Conservation (phyloP, 2,888 invertebrate species). For the Eledona agricola region DNA sequence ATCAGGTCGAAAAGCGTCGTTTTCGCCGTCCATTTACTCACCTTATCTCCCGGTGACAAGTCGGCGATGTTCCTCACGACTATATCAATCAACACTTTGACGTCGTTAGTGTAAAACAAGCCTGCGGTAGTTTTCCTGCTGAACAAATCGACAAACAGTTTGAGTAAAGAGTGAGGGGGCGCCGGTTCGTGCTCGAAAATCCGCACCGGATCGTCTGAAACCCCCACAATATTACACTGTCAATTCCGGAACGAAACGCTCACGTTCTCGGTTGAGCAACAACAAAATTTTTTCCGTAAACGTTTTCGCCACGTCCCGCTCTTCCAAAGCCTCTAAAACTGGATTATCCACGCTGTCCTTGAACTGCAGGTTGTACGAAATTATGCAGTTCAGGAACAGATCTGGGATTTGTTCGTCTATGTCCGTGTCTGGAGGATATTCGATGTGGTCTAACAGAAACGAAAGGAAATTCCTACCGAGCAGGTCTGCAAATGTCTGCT, state of each 20-base stretch:
- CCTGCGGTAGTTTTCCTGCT: conserved; percentile 80
- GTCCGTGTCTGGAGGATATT: conserved; percentile 80
- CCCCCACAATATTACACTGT: conserved; percentile 6
- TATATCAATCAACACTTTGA: conserved; percentile 93
- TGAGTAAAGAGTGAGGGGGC: conserved; percentile 85
- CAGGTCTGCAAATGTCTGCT: conserved; percentile 69
- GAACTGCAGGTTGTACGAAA: conserved; percentile 93
- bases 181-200: conserved; percentile 84
- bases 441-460: conserved; percentile 83
- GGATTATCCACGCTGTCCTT: conserved; percentile 72
- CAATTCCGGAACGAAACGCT: conserved; percentile 33
- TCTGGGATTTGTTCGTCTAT: conserved; percentile 87
- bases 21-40: conserved; percentile 60
- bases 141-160: conserved; percentile 89
- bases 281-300: conserved; percentile 91
- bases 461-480: conserved; percentile 83
- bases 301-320: conserved; percentile 78
- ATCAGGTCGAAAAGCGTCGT: neutral
- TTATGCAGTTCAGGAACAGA: conserved; percentile 80
- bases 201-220: conserved; percentile 85
- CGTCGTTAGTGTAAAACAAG: conserved; percentile 94
- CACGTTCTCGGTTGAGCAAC: conserved; percentile 90
- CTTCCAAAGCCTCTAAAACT: conserved; percentile 75
- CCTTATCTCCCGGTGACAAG: conserved; percentile 85
- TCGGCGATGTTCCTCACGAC: conserved; percentile 90